Evolutionary conservation across 2,113 vertebrate genomes (phyloP), one percentile per base, ranked within the genome.

Genomic region (Rhabdornis inornatus): DNA sequence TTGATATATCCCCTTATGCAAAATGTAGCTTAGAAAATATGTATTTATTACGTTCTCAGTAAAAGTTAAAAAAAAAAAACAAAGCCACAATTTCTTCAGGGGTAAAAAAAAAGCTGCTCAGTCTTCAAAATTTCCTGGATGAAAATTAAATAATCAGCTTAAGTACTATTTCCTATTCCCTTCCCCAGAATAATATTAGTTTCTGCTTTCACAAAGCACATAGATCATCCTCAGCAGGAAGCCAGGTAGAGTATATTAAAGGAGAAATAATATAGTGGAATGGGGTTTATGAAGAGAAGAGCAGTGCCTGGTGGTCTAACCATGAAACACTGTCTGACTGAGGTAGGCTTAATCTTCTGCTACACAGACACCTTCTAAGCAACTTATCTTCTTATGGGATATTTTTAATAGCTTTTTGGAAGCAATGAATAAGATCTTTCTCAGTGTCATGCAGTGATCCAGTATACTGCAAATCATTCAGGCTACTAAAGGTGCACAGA

Each of bases 361-460:
- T 89, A 69, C 37, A 87, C 44, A 83, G 95, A 78, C 81, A 96
- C 92, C 84, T 97, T 94, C 80, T 95, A 35, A 90, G 60, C 59
- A 96, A 95, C 96, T 96, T 95, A 94, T 61, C 87, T 83, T 96
- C 96, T 94, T 89, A 44, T 18, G 60, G 75, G 92, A 91, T 94
- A 82, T 92, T 96, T 92, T 96, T 96, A 92, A 94, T 92, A 90
- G 89, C 77, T 94, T 95, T 96, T 94, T 77, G 76, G 83, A 93
- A 93, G 79, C 56, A 88, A 92, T 96, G 88, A 97, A 69, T 94
- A 95, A 96, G 90, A 64, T n/a, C 53, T 90, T 92, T 95, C 63
- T 69, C 74, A 61, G 59, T 61, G 66, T 75, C 71, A 81, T 64
- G 85, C 89, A 93, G 90, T 81, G 83, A 92, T 39, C 37, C 61